These are phyloP conservation scores for Hemibagrus wyckioides DNA, from an alignment of 2,113 vertebrate genomes.

Conservation along the genomic window DNA sequence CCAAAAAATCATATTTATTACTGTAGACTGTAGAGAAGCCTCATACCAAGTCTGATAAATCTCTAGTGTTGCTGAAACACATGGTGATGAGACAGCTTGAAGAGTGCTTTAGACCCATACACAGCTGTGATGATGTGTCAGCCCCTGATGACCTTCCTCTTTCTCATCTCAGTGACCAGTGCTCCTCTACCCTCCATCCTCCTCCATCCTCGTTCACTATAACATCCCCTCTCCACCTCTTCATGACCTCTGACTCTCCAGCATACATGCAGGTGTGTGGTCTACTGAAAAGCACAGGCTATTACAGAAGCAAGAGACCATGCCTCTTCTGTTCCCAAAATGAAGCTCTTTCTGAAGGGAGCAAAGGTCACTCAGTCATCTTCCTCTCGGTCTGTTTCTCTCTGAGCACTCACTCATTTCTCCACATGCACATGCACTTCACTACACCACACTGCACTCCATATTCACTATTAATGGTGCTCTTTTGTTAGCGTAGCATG, in stretches of 20 bases:
- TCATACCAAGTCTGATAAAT: neutral
- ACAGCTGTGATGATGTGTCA: slow-evolving; percentile 16
- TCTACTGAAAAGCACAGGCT: slow-evolving; percentile 1
- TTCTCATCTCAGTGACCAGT: slow-evolving; percentile 12
- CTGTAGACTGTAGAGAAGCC: neutral
- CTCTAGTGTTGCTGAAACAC: neutral
- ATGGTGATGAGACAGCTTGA: neutral
- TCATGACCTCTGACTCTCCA: neutral
- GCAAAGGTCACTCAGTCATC: slow-evolving; percentile 12
- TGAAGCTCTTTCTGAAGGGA: neutral
- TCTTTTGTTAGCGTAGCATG: neutral
- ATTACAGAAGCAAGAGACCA: neutral
- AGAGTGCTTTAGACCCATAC: slow-evolving; percentile 11
- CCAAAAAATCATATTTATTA: too few relatives aligned
- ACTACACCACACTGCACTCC: neutral
- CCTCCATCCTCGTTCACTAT: neutral
- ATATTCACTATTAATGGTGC: slow-evolving; percentile 11
- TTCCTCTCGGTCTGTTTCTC: slow-evolving; percentile 11
- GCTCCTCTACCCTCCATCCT: neutral
- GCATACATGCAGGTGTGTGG: slow-evolving; percentile 5
- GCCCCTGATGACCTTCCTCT: neutral
- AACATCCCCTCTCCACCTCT: slow-evolving; percentile 15
- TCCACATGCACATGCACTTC: slow-evolving; percentile 3
- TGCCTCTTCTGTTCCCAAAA: neutral
- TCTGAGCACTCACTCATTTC: slow-evolving; percentile 11